Evolutionary conservation across 2,888 invertebrate genomes (phyloP).

Genomic region (Noctua fimbriata): DNA sequence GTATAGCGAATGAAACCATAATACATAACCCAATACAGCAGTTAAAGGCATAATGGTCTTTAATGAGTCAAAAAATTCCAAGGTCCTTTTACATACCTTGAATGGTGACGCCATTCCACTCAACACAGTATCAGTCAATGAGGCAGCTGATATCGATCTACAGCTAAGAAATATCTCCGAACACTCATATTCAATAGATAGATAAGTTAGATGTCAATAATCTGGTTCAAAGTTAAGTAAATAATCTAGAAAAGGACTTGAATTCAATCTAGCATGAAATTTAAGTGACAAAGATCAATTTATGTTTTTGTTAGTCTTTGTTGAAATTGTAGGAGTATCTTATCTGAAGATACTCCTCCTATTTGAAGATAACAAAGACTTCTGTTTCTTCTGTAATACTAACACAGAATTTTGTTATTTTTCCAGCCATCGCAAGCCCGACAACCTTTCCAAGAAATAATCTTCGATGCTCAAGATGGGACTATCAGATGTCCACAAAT

Average conservation of each 20-base stretch:
- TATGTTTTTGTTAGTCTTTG: too few relatives aligned
- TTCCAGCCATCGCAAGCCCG: conserved; percentile 79
- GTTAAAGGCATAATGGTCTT: neutral
- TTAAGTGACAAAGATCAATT: neutral
- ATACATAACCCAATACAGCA: neutral
- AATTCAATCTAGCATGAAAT: neutral
- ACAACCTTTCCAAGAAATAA: conserved; percentile 76
- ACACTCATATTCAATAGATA: conserved; percentile 25
- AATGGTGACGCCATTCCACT: conserved; percentile 36
- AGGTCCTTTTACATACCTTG: conserved; percentile 16
- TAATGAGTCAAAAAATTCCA: conserved; percentile 6
- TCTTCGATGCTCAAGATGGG: conserved; percentile 81
- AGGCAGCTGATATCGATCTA: conserved; percentile 29
- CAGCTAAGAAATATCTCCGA: conserved; percentile 25
- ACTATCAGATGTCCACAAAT: conserved; percentile 82
- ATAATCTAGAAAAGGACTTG: neutral
- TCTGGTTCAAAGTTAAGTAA: conserved; percentile 32
- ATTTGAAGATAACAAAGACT: neutral
- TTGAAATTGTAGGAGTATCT: too few relatives aligned
- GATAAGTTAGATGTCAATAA: conserved; percentile 51
- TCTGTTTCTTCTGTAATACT: neutral
- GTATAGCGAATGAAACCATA: neutral
- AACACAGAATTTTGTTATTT: conserved; percentile 6
- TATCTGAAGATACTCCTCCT: neutral
- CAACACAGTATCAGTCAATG: conserved; percentile 53